These are phyloP conservation scores for Dermatophagoides farinae DNA, from an alignment of 1,140 invertebrate species.

Conservation along the genomic window DNA sequence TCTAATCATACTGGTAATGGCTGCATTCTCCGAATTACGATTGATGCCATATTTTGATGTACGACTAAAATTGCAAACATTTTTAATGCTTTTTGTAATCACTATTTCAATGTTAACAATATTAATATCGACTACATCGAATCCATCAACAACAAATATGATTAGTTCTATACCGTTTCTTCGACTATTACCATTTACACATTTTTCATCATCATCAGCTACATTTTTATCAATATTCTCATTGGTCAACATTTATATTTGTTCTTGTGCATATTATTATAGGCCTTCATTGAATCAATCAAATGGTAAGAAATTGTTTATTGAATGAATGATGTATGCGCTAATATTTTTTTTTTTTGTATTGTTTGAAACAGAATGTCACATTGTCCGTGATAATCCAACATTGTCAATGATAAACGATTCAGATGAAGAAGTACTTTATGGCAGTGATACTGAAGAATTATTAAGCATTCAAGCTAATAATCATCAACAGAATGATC, in stretches of 20 bases:
- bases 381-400: constrained; percentile 87
- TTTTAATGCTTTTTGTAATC: constrained; percentile 60
- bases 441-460: constrained; percentile 30
- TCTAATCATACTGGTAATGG: constrained; percentile 55
- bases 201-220: constrained; percentile 13
- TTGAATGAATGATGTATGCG: too few species aligned
- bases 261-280: constrained; percentile 11
- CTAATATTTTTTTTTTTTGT: constrained; percentile 16
- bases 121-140: constrained; percentile 1
- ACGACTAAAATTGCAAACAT: constrained; percentile 68
- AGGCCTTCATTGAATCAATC: constrained; percentile 12
- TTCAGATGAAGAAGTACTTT: constrained; percentile 89
- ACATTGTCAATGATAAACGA: constrained; percentile 95
- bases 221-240: constrained; percentile 14
- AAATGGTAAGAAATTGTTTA: too few species aligned
- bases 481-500: background rate
- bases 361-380: constrained; percentile 47
- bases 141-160: background rate
- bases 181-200: constrained; percentile 12
- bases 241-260: constrained; percentile 15
- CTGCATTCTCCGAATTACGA: constrained; percentile 75
- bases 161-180: constrained; percentile 13
- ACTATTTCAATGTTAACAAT: constrained; percentile 47
- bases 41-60: constrained; percentile 94
- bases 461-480: background rate